Evolutionary conservation across 1,140 invertebrate species (phyloP).

Genomic region (Zaprionus africanus): DNA sequence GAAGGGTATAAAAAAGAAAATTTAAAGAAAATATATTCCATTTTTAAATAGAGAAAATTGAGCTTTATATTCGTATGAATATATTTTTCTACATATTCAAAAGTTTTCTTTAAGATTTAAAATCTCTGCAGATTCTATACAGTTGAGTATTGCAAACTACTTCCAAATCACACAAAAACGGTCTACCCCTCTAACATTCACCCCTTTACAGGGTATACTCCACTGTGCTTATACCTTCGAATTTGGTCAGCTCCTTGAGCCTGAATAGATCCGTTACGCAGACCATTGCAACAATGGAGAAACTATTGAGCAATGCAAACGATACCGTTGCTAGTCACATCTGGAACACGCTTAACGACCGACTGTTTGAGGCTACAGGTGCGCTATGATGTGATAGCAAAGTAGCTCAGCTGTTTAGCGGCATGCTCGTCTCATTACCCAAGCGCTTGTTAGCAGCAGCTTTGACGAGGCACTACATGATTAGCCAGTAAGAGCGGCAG

Average conservation of each 20-base stretch:
- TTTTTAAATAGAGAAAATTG: too few species aligned
- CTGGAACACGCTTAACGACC: slow-evolving; percentile 52
- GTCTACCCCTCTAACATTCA: neutral
- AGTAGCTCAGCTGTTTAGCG: slow-evolving; percentile 17
- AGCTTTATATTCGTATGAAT: too few species aligned
- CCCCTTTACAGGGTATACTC: neutral
- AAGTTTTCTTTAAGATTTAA: too few species aligned
- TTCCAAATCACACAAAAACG: too few species aligned
- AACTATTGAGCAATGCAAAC: slow-evolving; percentile 11
- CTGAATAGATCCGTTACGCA: slow-evolving; percentile 32
- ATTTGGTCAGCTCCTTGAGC: slow-evolving; percentile 17
- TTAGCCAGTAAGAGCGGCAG: neutral
- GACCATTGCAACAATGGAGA: slow-evolving; percentile 20
- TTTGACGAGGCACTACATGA: neutral
- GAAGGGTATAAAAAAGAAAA: too few species aligned
- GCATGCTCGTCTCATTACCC: slow-evolving; percentile 25
- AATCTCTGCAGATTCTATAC: neutral
- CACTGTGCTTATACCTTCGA: slow-evolving; percentile 11
- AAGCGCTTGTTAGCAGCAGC: slow-evolving; percentile 27
- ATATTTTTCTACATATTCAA: too few species aligned
- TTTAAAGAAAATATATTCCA: too few species aligned
- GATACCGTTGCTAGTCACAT: slow-evolving; percentile 44
- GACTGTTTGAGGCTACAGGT: slow-evolving; percentile 33
- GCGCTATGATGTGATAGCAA: slow-evolving; percentile 1
- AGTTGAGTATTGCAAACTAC: neutral